Conservation (phyloP, 2,113 vertebrate species). For the Ascaphus truei region DNA sequence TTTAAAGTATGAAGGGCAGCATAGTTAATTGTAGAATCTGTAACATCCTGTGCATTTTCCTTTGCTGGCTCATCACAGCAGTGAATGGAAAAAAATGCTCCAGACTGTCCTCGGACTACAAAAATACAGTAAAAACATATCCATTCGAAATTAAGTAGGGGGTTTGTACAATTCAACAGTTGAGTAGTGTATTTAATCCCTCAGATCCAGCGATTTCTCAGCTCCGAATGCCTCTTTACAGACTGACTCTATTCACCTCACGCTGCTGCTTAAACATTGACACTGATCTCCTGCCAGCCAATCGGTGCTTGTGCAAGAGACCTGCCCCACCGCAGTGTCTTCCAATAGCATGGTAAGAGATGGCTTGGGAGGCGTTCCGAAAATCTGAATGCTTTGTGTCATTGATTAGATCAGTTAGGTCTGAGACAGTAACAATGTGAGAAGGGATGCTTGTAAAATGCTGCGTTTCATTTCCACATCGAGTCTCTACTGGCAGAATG, state of each 20-base stretch:
- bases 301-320: slow-evolving; percentile 55
- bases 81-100: slow-evolving; percentile 2
- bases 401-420: slow-evolving; percentile 58
- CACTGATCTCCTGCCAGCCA: slow-evolving; percentile 86
- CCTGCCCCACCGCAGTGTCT: slow-evolving; percentile 35
- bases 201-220: slow-evolving; percentile 47
- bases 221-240: slow-evolving; percentile 62
- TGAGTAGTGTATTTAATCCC: slow-evolving; percentile 48
- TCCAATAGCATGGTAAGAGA: slow-evolving; percentile 52
- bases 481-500: background rate
- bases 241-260: slow-evolving; percentile 91
- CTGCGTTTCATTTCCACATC: background rate
- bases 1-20: background rate
- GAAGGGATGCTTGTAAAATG: background rate
- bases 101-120: background rate
- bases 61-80: slow-evolving; percentile 39
- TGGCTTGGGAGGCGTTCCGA: slow-evolving; percentile 54
- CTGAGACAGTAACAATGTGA: slow-evolving; percentile 17
- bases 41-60: slow-evolving; percentile 39
- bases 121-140: background rate
- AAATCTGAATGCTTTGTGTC: slow-evolving; percentile 49
- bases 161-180: slow-evolving; percentile 65
- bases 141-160: background rate
- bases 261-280: slow-evolving; percentile 95
- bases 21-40: slow-evolving; percentile 55